These are phyloP conservation scores for Rhinatrema bivittatum DNA, from an alignment of 2,797 vertebrate genomes.

Conservation along the genomic window DNA sequence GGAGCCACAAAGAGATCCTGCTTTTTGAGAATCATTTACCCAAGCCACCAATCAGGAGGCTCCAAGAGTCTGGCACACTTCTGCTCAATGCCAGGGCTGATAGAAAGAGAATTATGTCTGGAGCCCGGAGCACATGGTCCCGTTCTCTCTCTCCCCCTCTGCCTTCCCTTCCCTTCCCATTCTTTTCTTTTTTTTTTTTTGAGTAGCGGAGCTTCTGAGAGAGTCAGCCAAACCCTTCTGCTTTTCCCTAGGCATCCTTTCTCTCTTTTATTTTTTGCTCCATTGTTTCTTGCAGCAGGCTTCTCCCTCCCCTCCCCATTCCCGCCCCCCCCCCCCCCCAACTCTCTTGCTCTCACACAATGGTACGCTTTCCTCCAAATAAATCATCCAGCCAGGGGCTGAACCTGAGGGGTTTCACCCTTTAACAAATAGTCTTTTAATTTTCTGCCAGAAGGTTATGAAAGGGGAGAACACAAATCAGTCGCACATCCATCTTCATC, in stretches of 20 bases:
- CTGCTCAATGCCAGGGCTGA: constrained; percentile 34
- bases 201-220: constrained; percentile 4
- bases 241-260: background rate
- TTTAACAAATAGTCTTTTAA: constrained; percentile 80
- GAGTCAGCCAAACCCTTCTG: background rate
- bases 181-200: constrained; percentile 9
- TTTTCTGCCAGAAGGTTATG: constrained; percentile 73
- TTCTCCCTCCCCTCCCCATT: background rate
- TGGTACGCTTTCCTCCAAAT: constrained; percentile 73
- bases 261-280: background rate
- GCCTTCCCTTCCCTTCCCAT: constrained; percentile 10
- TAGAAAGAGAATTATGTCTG: constrained; percentile 43
- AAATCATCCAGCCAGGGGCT: constrained; percentile 71
- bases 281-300: background rate
- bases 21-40: constrained; percentile 10
- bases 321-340: constrained; percentile 30
- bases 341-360: constrained; percentile 65
- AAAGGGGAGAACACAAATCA: constrained; percentile 59
- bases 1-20: constrained; percentile 13
- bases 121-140: constrained; percentile 43
- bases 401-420: constrained; percentile 73
- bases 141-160: constrained; percentile 7
- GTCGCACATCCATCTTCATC: constrained; percentile 75
- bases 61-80: constrained; percentile 33
- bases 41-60: constrained; percentile 16